Evolutionary conservation across 2,797 vertebrate genomes (phyloP).

Genomic region (Lagocephalus sceleratus): DNA sequence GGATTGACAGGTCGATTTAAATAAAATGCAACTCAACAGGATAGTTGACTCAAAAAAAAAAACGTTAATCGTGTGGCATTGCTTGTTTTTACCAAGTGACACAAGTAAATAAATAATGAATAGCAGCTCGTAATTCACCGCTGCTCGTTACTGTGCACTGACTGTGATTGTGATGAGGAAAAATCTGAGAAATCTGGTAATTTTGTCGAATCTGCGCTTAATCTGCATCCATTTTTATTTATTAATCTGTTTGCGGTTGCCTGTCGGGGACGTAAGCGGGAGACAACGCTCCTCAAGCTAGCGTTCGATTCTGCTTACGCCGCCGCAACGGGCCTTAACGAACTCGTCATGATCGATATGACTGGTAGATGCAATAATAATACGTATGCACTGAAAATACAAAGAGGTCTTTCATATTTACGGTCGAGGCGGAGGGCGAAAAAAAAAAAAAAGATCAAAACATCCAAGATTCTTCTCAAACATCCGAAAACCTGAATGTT

Average conservation of each 20-base stretch:
- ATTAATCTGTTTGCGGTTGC: conserved; percentile 30
- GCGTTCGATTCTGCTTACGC: conserved; percentile 62
- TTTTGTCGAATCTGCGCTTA: conserved; percentile 52
- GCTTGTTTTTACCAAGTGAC: conserved; percentile 6
- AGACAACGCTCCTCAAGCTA: conserved; percentile 52
- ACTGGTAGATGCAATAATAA: conserved; percentile 82
- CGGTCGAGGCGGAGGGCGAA: conserved; percentile 50
- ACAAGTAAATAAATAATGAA: conserved; percentile 10
- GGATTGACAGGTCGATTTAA: too few relatives aligned
- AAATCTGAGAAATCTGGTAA: conserved; percentile 50
- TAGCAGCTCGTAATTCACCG: conserved; percentile 27
- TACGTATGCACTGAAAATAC: conserved; percentile 78
- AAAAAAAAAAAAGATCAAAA: conserved; percentile 15
- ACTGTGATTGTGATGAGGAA: conserved; percentile 60
- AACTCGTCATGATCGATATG: conserved; percentile 68
- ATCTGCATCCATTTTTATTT: not conserved
- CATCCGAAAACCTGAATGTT: conserved; percentile 74
- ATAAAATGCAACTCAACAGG: too few relatives aligned
- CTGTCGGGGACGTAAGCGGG: conserved; percentile 49
- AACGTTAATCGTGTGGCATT: not conserved
- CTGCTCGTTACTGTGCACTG: conserved; percentile 84
- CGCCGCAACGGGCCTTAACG: conserved; percentile 58
- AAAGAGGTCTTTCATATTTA: conserved; percentile 69
- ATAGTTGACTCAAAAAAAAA: too few relatives aligned
- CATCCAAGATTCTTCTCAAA: conserved; percentile 54